Evolutionary conservation across 1,140 invertebrate species (phyloP), one percentile per base, ranked within the genome.

Genomic region (Drosophila mauritiana): DNA sequence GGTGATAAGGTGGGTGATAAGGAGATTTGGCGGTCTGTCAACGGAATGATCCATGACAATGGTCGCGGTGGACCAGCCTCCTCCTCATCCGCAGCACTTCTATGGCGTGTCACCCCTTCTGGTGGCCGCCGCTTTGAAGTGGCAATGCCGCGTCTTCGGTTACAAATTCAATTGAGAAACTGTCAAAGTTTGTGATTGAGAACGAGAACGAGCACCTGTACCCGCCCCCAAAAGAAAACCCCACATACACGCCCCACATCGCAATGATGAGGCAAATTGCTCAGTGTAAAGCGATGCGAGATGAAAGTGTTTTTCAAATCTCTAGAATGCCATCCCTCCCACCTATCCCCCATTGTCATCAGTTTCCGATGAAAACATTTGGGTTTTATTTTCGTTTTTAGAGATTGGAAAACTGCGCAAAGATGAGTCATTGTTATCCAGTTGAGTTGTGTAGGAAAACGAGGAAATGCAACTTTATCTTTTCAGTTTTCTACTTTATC

Each of bases 91-190:
- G n/a, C 25, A 31, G 7, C 27, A 31, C 27, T 31, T 31, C 1
- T 31, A 31, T 31, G 27, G 2, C 27, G 8, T 31, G 27, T 34
- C 34, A 34, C 5, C 13, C 17, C 3, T 15, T 13, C 2, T n/a
- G 42, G 58, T 65, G 45, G 57, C n/a, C 36, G 45, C 49, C 49
- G 39, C 83, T 89, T 88, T 88, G 84, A 88, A 68, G 84, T 88
- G 72, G 51, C 64, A 80, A 61, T 80, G 84, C 65, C 75, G 70
- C 76, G 58, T 82, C 84, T 88, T 70, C 42, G 73, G 84, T 88
- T 89, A 78, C 84, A 88, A 86, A 81, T 89, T 89, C 84, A 89
- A 89, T 89, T 78, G 65, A 70, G 68, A 78, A 89, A 63, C 84
- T 89, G 85, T 84, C 84, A 89, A 78, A 63, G 49, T 52, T 48